Conservation (phyloP, 2,797 vertebrate species). For the Nannoperca obscura region DNA sequence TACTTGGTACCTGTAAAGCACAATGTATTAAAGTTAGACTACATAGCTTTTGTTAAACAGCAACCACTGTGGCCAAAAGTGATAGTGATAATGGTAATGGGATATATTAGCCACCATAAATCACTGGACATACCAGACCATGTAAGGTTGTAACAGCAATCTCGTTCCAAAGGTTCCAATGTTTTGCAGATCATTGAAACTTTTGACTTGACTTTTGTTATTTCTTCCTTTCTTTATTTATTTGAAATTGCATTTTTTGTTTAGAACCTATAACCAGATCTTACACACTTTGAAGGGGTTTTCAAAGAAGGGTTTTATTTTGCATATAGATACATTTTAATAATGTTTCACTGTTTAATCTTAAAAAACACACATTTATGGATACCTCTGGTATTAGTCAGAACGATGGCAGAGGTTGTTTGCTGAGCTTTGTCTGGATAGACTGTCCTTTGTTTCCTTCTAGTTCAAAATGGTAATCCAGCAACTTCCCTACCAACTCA, state of each 20-base stretch:
- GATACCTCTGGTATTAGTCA: neutral
- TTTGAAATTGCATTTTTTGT: neutral
- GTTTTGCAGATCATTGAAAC: neutral
- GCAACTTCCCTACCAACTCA: neutral
- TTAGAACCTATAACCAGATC: neutral
- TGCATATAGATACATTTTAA: neutral
- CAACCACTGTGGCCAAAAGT: neutral
- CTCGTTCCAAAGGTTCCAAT: neutral
- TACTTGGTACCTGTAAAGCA: neutral
- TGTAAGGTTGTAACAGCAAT: neutral
- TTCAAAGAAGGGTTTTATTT: neutral
- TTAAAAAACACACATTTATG: neutral
- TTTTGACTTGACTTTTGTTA: neutral
- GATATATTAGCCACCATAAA: neutral
- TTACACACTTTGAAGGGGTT: neutral
- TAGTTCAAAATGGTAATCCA: neutral
- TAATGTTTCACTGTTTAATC: neutral
- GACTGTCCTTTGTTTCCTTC: constrained; percentile 17
- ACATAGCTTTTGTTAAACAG: neutral
- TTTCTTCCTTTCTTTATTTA: neutral
- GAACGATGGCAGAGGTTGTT: constrained; percentile 5
- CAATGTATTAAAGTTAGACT: neutral
- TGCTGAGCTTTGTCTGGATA: neutral
- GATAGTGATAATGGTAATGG: neutral
- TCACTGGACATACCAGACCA: neutral